phyloP scores from a whole-genome alignment of 2,888 invertebrate species.

The Acanthosepion pharaonis region DNA sequence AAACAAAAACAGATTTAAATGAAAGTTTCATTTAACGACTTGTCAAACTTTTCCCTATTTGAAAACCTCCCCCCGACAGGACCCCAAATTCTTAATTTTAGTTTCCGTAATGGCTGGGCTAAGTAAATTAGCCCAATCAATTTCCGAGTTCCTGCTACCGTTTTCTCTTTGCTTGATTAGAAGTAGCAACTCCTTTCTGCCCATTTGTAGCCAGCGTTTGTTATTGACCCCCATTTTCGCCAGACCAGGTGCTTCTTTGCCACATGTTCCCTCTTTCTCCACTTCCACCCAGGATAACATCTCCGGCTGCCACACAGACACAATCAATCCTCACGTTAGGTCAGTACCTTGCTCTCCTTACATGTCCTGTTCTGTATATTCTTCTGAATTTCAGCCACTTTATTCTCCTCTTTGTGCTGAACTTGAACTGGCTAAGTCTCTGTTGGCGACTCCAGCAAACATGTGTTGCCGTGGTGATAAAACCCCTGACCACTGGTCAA shows the following conservation, averaged over 20 bases:
- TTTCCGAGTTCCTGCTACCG: background rate
- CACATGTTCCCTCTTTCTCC: background rate
- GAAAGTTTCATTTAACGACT: background rate
- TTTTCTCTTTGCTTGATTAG: background rate
- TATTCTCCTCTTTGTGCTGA: background rate
- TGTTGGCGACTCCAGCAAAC: background rate
- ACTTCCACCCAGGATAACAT: background rate
- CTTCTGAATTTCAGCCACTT: background rate
- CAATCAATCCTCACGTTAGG: background rate
- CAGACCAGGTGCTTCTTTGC: background rate
- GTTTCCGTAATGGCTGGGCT: constrained; percentile 18
- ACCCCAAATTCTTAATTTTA: background rate
- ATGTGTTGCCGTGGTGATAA: constrained; percentile 15
- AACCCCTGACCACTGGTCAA: background rate
- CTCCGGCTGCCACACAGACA: background rate
- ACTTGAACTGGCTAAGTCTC: background rate
- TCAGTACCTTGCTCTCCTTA: background rate
- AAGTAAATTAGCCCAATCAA: background rate
- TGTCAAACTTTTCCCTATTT: background rate
- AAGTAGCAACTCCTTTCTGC: background rate
- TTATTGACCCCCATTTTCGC: background rate
- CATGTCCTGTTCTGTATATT: background rate
- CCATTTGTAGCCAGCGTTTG: background rate
- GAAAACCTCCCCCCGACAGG: background rate
- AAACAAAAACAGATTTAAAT: background rate